Base-by-base conservation (phyloP, 2,113 vertebrate genomes). In the Rhinolophus ferrumequinum region DNA sequence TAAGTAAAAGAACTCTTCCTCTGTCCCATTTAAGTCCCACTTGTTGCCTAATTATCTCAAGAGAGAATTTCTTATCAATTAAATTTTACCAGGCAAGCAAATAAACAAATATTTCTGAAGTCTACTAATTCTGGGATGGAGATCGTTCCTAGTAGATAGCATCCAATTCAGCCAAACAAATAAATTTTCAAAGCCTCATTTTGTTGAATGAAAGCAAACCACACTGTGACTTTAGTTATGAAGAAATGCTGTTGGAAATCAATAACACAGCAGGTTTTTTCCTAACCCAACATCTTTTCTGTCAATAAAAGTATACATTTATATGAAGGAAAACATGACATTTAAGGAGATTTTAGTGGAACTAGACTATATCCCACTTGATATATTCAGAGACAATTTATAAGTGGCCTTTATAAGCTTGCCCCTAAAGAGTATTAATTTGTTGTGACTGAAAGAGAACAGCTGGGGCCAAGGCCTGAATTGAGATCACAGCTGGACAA, bases 241-340 rank as follows among this genome's bases (percentile, higher is more conserved):
- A 96, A 96, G 58, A 97, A 97, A 76, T 62, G 7, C 6, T 47
- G 9, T 41, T 85, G 19, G 44, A 98, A 98, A 97, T 98, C 75
- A 96, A 93, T 96, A 92, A 97, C 97, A 75, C 62, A 97, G 47
- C 67, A 88, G 77, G 69, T 75, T 97, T 97, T 95, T 56, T 50
- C 41, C 47, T 82, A 98, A 80, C 12, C 84, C 41, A 96, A 80
- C 30, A 93, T 69, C 44, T 92, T 97, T 96, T 83, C 82, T 96
- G 90, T 98, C 81, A 97, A 97, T 90, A 95, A 95, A 97, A 97
- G 2, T 94, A 96, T 97, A 54, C 84, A 94, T 47, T 90, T 98
- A 93, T 64, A 5, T 93, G n/a, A 96, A 96, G 5, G 77, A 90
- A 97, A 97, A 67, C 8, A 8, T 47, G 22, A 35, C 72, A 96